Evolutionary conservation across 2,888 invertebrate species (phyloP).

Genomic region (Adelphocoris suturalis): DNA sequence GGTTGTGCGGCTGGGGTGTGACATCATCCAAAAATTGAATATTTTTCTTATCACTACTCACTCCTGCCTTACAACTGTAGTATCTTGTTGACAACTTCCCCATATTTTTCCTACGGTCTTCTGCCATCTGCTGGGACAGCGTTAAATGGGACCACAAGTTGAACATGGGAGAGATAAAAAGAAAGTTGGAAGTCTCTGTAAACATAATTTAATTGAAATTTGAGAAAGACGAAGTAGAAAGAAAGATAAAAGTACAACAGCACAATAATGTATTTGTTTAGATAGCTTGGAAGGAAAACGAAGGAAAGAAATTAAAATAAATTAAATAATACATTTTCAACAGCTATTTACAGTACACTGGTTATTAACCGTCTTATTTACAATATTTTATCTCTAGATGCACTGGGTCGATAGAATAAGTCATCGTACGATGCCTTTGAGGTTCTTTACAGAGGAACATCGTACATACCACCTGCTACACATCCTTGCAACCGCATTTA

Average conservation of each 20-base stretch:
- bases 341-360: slow-evolving; percentile 51
- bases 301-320: slow-evolving; percentile 40
- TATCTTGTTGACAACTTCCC: too few relatives aligned
- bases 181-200: background rate
- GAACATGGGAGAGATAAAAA: background rate
- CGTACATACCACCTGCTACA: too few relatives aligned
- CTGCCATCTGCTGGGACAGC: too few relatives aligned
- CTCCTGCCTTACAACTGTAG: too few relatives aligned
- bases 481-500: too few relatives aligned
- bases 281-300: slow-evolving; percentile 3
- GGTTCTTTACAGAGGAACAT: background rate
- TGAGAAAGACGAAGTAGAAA: slow-evolving; percentile 49
- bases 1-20: too few relatives aligned
- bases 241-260: slow-evolving; percentile 43
- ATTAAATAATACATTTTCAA: slow-evolving; percentile 32
- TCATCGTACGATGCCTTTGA: background rate
- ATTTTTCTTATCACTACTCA: too few relatives aligned
- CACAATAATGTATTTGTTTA: slow-evolving; percentile 15
- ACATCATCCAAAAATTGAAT: too few relatives aligned
- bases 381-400: background rate
- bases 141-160: too few relatives aligned
- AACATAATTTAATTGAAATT: slow-evolving; percentile 58
- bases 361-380: slow-evolving; percentile 37
- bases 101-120: too few relatives aligned
- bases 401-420: background rate